A percentile compares a stretch with the other conserved stretches of the same genome.
These are phyloP conservation scores for Sebastes baramenuke DNA, from an alignment of 2,797 vertebrate species.

Conservation along the genomic window DNA sequence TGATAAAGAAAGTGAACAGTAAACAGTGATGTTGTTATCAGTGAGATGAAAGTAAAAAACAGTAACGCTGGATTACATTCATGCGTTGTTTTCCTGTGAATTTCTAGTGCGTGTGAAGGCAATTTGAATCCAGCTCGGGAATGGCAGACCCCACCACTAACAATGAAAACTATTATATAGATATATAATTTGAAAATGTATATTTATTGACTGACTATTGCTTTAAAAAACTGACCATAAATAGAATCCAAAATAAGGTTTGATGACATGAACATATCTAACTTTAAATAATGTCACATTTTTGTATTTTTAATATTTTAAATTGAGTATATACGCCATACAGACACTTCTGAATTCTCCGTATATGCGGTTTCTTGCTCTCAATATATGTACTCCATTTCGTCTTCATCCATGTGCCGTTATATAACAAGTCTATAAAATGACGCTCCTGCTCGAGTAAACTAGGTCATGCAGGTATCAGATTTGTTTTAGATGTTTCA, in stretches of 20 bases:
- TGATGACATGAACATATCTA: background rate
- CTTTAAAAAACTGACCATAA: no score
- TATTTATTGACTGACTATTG: no score
- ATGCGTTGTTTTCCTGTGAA: no score
- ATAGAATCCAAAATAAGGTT: background rate
- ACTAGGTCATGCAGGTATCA: conserved; percentile 72
- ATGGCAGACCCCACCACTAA: no score
- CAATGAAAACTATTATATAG: no score
- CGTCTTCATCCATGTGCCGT: conserved; percentile 6
- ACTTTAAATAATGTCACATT: background rate
- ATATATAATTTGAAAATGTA: no score
- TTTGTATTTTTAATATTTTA: background rate
- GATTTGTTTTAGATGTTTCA: conserved; percentile 60
- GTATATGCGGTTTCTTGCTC: background rate
- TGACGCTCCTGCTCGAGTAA: conserved; percentile 39
- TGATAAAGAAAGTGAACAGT: no score
- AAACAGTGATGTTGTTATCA: no score
- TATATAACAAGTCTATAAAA: conserved; percentile 58
- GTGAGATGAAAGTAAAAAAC: no score
- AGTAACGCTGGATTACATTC: no score
- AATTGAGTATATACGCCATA: background rate
- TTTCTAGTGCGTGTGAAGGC: no score
- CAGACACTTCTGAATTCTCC: background rate
- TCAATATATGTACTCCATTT: conserved; percentile 21
- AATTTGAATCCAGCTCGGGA: no score